phyloP scores from a whole-genome alignment of 1,140 invertebrate species.

The Colletes gigas region DNA sequence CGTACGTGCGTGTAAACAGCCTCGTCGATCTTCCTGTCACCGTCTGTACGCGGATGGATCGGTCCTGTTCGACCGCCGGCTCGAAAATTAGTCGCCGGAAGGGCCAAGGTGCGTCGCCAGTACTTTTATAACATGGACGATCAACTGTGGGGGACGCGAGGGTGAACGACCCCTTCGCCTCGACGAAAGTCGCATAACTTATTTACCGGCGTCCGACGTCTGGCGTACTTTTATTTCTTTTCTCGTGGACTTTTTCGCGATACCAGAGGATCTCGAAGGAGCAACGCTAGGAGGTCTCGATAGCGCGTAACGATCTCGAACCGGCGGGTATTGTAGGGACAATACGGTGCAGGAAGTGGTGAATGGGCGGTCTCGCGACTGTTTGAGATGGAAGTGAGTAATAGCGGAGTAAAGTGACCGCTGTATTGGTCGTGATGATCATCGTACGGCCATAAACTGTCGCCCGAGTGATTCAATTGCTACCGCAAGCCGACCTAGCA shows the following conservation, averaged over 20 bases:
- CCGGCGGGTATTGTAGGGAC: conserved; percentile 30
- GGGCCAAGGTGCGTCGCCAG: neutral
- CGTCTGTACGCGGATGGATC: conserved; percentile 2
- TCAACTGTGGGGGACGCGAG: no score
- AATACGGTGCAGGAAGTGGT: conserved; percentile 57
- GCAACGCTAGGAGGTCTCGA: neutral
- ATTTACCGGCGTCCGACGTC: neutral
- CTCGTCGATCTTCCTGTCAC: neutral
- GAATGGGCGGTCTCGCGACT: conserved; percentile 60
- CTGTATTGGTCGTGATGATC: conserved; percentile 68
- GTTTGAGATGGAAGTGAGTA: conserved; percentile 66
- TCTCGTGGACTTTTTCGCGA: neutral
- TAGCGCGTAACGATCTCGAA: neutral
- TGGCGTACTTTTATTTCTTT: no score
- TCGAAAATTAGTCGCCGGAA: neutral
- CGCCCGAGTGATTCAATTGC: conserved; percentile 70
- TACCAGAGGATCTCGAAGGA: no score
- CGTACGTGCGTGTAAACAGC: conserved; percentile 13
- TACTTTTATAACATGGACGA: no score
- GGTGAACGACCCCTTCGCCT: neutral
- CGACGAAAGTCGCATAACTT: neutral
- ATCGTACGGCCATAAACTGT: conserved; percentile 68
- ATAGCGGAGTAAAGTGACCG: conserved; percentile 68
- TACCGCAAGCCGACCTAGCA: conserved; percentile 59
- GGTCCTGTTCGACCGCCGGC: neutral